Evolutionary conservation across 2,113 vertebrate genomes (phyloP).

Genomic region (Sturnira hondurensis): DNA sequence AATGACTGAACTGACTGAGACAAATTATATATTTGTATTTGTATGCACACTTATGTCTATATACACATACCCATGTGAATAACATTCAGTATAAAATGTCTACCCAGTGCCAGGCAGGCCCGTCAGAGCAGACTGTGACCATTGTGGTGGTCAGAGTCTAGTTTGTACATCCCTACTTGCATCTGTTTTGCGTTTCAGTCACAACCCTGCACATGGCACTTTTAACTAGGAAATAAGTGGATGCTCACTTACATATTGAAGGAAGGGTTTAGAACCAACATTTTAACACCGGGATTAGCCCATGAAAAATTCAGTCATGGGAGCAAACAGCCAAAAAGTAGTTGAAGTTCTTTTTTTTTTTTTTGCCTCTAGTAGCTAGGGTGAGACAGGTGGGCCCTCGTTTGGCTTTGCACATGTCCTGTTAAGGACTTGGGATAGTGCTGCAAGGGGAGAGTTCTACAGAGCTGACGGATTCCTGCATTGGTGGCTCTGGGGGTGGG

Average conservation of each 20-base stretch:
- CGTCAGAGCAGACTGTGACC: not conserved
- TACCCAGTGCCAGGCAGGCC: not conserved
- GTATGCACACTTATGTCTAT: not conserved
- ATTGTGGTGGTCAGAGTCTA: not conserved
- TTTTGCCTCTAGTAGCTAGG: not conserved
- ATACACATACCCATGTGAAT: not conserved
- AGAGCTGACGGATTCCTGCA: rapidly evolving
- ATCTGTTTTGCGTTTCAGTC: not conserved
- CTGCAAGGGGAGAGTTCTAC: rapidly evolving
- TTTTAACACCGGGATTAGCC: not conserved
- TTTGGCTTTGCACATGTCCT: rapidly evolving
- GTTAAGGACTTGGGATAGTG: not conserved
- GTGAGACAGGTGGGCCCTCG: not conserved
- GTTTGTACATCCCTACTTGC: not conserved
- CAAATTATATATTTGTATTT: not conserved
- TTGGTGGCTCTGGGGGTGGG: too few species aligned
- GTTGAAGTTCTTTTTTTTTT: not conserved
- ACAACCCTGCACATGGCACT: not conserved
- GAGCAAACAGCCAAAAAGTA: not conserved
- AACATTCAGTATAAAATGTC: not conserved
- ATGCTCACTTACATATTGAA: not conserved
- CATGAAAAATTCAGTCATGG: not conserved
- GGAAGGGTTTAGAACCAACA: not conserved
- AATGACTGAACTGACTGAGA: not conserved
- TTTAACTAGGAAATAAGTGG: not conserved